These are phyloP conservation scores for Dipodomys spectabilis DNA, from an alignment of 2,113 vertebrate species.

Conservation along the genomic window DNA sequence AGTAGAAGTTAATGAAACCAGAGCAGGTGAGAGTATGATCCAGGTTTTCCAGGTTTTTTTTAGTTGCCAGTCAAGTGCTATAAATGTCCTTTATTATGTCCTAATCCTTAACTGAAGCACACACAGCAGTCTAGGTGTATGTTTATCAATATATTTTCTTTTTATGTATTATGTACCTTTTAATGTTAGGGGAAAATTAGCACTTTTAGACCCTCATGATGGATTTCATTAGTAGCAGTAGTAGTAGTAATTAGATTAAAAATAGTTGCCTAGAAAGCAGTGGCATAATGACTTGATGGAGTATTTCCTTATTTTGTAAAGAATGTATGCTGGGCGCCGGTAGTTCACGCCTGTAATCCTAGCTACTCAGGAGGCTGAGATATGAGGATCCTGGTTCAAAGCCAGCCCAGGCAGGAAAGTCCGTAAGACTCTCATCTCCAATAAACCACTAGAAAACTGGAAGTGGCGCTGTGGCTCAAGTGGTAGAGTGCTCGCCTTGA, in stretches of 20 bases:
- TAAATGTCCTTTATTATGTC: background rate
- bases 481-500: no score
- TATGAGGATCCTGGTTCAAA: no score
- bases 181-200: background rate
- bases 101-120: background rate
- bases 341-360: no score
- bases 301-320: constrained; percentile 48
- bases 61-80: background rate
- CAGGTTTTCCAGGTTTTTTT: background rate
- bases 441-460: no score
- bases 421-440: no score
- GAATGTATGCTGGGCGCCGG: background rate
- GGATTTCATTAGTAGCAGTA: constrained; percentile 33
- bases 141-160: background rate
- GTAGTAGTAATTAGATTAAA: constrained; percentile 51
- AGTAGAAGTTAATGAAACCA: constrained; percentile 34
- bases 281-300: constrained; percentile 26
- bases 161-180: background rate
- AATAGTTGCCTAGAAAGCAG: constrained; percentile 44
- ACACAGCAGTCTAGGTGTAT: background rate
- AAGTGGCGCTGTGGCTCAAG: no score
- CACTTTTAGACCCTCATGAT: constrained; percentile 7
- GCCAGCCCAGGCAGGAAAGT: no score
- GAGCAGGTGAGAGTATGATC: background rate
- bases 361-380: no score